Conservation (phyloP, 2,113 vertebrate species). For the Panthera uncia region DNA sequence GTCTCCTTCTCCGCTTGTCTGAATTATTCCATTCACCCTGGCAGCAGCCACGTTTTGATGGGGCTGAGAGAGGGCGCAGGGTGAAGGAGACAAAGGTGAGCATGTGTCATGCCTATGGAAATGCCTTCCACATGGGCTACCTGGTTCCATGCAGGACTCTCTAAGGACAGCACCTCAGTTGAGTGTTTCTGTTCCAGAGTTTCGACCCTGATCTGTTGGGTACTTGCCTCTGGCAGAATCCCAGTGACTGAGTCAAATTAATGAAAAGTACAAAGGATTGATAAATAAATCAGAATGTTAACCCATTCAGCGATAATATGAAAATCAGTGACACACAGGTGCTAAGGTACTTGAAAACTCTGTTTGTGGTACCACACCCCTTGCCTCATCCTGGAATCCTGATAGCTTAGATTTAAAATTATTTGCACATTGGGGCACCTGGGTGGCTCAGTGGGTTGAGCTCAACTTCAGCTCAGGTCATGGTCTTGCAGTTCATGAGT, state of each 20-base stretch:
- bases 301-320: neutral
- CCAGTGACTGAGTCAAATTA: neutral
- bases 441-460: too few relatives aligned
- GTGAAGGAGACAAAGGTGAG: neutral
- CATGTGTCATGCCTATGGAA: neutral
- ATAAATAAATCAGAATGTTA: neutral
- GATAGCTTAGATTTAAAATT: neutral
- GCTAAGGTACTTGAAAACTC: neutral
- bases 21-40: neutral
- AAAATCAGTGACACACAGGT: neutral
- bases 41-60: neutral
- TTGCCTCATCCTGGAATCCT: neutral
- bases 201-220: neutral
- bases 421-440: neutral
- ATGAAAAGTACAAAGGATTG: neutral
- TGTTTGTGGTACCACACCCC: neutral
- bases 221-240: neutral
- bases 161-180: neutral
- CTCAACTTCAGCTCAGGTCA: too few relatives aligned
- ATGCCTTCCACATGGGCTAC: neutral
- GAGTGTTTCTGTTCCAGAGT: neutral
- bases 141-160: neutral
- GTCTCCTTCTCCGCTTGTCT: neutral
- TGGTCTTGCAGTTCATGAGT: too few relatives aligned
- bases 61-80: fast-evolving